phyloP scores from a whole-genome alignment of 2,797 vertebrate species.

The Pseudomugil gertrudae region DNA sequence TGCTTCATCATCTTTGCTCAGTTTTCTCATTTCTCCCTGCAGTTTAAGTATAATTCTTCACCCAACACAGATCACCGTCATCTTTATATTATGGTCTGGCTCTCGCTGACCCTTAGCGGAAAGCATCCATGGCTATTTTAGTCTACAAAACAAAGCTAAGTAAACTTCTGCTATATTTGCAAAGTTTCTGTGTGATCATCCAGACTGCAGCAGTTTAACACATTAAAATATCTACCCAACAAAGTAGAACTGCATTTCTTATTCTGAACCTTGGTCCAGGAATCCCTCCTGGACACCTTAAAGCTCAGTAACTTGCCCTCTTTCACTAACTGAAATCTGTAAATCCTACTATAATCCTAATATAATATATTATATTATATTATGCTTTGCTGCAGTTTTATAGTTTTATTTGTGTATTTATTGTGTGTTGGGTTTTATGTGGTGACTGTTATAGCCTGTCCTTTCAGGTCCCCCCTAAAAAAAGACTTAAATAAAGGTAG shows the following conservation, averaged over 20 bases:
- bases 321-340: not conserved
- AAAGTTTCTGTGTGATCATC: not conserved
- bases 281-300: too few species aligned
- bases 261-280: too few species aligned
- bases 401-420: not conserved
- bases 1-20: not conserved
- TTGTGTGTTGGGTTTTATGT: not conserved
- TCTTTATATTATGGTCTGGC: too few species aligned
- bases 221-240: too few species aligned
- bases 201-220: too few species aligned
- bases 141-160: not conserved
- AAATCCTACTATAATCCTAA: too few species aligned
- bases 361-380: too few species aligned
- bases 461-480: not conserved
- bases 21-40: not conserved
- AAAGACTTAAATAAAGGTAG: too few species aligned
- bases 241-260: too few species aligned
- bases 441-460: not conserved
- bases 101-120: too few species aligned
- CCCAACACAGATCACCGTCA: too few species aligned
- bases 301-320: too few species aligned
- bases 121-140: not conserved
- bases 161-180: not conserved
- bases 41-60: not conserved
- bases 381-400: not conserved